Evolutionary conservation across 23 tunicate species (phyloP).

Genomic region (Oikopleura dioica): DNA sequence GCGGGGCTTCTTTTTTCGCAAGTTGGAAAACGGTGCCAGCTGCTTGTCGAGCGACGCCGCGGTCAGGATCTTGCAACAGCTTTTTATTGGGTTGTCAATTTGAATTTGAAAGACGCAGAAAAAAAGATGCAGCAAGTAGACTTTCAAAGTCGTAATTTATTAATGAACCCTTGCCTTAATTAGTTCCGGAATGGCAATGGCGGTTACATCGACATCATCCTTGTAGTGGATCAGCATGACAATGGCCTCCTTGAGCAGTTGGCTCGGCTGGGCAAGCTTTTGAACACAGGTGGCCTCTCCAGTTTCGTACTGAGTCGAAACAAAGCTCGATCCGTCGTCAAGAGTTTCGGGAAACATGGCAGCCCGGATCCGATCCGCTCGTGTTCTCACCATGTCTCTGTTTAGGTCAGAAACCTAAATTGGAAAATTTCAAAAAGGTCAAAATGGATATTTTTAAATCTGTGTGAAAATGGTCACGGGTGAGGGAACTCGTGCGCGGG

Average conservation of each 20-base stretch:
- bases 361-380: conserved; percentile 62
- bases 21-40: conserved; percentile 18
- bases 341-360: conserved; percentile 78
- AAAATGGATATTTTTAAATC: not conserved
- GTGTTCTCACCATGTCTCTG: conserved; percentile 31
- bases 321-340: conserved; percentile 23
- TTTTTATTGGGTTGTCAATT: too few species aligned
- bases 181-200: conserved; percentile 68
- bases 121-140: too few species aligned
- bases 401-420: conserved; percentile 23
- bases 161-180: too few species aligned
- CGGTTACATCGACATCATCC: conserved; percentile 21
- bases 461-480: too few species aligned
- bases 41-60: conserved; percentile 65
- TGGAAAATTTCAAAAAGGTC: not conserved
- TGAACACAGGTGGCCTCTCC: conserved; percentile 2
- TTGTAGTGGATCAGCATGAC: conserved; percentile 66
- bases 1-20: not conserved
- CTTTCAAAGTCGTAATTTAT: too few species aligned
- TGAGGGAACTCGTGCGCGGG: too few species aligned
- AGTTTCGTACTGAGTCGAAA: conserved; percentile 1
- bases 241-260: conserved; percentile 56
- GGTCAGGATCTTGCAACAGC: conserved; percentile 60
- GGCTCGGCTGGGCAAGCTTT: conserved; percentile 56
- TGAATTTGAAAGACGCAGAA: too few species aligned